Evolutionary conservation across 2,888 invertebrate species (phyloP).

Genomic region (Lepidocyrtoides sp.): DNA sequence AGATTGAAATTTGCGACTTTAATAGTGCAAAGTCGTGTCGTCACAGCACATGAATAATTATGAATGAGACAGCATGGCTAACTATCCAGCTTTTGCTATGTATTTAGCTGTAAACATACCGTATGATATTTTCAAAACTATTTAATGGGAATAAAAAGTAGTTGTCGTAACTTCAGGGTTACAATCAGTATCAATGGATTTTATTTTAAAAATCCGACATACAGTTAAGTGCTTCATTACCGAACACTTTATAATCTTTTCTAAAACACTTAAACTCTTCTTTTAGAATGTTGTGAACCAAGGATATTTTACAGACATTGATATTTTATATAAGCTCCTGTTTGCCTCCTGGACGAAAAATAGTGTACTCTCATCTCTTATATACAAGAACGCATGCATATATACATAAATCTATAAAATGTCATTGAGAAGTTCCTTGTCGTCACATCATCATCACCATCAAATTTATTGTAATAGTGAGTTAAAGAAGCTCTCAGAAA

Average conservation of each 20-base stretch:
- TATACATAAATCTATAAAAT: not conserved
- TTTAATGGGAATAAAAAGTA: constrained; percentile 43
- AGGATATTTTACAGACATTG: not conserved
- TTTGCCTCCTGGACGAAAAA: not conserved
- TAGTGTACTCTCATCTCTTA: not conserved
- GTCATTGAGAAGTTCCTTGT: constrained; percentile 16
- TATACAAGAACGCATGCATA: not conserved
- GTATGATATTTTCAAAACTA: constrained; percentile 27
- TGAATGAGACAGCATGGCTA: constrained; percentile 16
- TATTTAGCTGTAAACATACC: too few relatives aligned
- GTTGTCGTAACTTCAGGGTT: not conserved
- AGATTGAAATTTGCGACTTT: constrained; percentile 26
- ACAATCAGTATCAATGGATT: not conserved
- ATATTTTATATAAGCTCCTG: not conserved
- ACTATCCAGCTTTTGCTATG: not conserved
- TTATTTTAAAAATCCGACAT: not conserved
- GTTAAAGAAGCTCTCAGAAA: not conserved
- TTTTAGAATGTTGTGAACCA: not conserved
- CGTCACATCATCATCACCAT: not conserved
- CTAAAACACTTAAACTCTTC: not conserved
- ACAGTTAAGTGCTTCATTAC: constrained; percentile 2
- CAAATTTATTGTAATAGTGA: not conserved
- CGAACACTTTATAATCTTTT: not conserved
- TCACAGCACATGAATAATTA: constrained; percentile 45
- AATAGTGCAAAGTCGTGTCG: constrained; percentile 54